phyloP scores from a whole-genome alignment of 1,140 invertebrate genomes.

The Ridgeia piscesae region DNA sequence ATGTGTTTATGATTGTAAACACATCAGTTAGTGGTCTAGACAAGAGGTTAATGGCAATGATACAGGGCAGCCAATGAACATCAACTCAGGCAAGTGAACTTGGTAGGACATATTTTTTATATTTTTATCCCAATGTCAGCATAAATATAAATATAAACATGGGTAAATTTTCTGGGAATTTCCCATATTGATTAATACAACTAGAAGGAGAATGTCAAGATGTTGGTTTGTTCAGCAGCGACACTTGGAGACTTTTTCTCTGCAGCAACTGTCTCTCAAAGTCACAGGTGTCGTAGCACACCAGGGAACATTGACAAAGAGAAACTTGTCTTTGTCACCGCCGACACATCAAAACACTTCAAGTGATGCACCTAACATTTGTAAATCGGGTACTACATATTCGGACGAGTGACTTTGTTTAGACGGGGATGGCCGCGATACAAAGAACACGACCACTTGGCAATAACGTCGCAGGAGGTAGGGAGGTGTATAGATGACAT shows the following conservation, averaged over 20 bases:
- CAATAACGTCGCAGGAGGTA: not conserved
- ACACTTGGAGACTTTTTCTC: not conserved
- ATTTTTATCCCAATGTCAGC: too few relatives aligned
- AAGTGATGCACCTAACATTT: too few relatives aligned
- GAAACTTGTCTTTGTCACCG: too few relatives aligned
- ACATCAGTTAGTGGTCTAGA: too few relatives aligned
- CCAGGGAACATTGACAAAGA: not conserved
- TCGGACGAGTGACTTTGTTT: not conserved
- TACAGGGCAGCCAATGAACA: too few relatives aligned
- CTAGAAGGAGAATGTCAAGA: not conserved
- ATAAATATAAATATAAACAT: not conserved
- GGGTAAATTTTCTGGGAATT: not conserved
- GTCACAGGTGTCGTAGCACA: not conserved
- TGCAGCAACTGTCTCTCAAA: not conserved
- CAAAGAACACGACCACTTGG: not conserved
- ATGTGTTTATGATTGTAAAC: too few relatives aligned
- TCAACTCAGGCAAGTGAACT: too few relatives aligned
- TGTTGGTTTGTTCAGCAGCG: not conserved
- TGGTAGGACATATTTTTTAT: too few relatives aligned
- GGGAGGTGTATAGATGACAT: not conserved
- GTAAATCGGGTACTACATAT: not conserved
- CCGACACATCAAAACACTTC: too few relatives aligned
- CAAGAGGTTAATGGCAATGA: too few relatives aligned
- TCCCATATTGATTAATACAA: not conserved
- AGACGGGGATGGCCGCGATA: not conserved